These are phyloP conservation scores for Grammomys dolichurus DNA, from an alignment of 2,113 vertebrate genomes.

Conservation along the genomic window DNA sequence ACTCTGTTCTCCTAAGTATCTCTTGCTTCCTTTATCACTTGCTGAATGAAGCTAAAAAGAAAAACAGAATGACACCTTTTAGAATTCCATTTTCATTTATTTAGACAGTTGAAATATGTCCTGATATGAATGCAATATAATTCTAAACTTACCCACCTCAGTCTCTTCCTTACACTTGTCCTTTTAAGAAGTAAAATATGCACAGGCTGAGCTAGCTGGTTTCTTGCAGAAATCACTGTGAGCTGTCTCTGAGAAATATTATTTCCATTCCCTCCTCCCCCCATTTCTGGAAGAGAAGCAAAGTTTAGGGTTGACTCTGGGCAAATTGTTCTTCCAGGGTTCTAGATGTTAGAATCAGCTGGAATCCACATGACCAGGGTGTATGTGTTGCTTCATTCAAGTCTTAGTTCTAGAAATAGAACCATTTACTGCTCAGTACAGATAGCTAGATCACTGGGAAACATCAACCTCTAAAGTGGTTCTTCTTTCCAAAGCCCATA, in stretches of 20 bases:
- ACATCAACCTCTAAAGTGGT: neutral
- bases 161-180: neutral
- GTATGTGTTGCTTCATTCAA: slow-evolving; percentile 26
- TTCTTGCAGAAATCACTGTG: slow-evolving; percentile 18
- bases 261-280: neutral
- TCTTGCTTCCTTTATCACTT: neutral
- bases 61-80: neutral
- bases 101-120: neutral
- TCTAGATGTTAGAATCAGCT: neutral
- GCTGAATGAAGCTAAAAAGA: neutral
- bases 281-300: neutral
- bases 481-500: slow-evolving; percentile 43
- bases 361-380: neutral
- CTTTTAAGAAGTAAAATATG: slow-evolving; percentile 32
- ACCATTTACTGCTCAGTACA: neutral
- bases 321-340: neutral
- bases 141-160: neutral
- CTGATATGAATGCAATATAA: neutral
- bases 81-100: slow-evolving; percentile 11
- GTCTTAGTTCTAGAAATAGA: slow-evolving; percentile 40
- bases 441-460: neutral
- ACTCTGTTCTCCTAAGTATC: neutral
- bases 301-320: neutral
- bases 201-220: neutral
- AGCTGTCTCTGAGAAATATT: neutral